These are phyloP conservation scores for Phenganax stokvisi DNA, from an alignment of 92 coral and sea anemone genomes.

Conservation along the genomic window DNA sequence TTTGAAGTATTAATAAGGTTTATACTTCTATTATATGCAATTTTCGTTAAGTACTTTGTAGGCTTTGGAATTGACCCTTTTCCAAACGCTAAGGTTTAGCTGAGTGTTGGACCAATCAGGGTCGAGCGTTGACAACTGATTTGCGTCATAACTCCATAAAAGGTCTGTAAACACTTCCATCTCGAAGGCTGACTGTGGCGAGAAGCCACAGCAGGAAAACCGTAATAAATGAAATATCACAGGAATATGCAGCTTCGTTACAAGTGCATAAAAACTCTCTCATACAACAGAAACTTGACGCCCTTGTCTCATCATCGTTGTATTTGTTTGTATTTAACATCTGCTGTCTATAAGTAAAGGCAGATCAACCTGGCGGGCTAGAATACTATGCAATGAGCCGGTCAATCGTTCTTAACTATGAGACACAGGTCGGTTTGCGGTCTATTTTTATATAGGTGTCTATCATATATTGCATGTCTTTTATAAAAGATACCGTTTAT, in stretches of 20 bases:
- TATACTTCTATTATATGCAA: constrained; percentile 9
- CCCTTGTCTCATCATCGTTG: neutral
- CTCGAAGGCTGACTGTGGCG: constrained; percentile 28
- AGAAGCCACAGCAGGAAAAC: constrained; percentile 31
- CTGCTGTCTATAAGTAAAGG: neutral
- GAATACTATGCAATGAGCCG: neutral
- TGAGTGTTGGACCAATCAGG: constrained; percentile 24
- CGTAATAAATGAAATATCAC: constrained; percentile 35
- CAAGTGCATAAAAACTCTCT: neutral
- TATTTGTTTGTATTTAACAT: constrained; percentile 2
- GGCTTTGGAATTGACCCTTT: constrained; percentile 18
- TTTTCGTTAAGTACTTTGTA: constrained; percentile 7
- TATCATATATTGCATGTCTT: constrained; percentile 5
- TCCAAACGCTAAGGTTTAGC: constrained; percentile 22
- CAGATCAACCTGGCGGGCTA: neutral
- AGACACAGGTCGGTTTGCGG: constrained; percentile 36
- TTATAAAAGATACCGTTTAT: neutral
- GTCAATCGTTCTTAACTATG: constrained; percentile 25
- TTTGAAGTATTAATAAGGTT: constrained; percentile 18
- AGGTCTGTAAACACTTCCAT: constrained; percentile 36
- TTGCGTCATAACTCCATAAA: constrained; percentile 46
- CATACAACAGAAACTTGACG: neutral
- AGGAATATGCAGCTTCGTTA: neutral
- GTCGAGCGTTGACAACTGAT: constrained; percentile 26
- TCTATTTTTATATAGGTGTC: neutral